Evolutionary conservation across 1,140 invertebrate species (phyloP).

Genomic region (Odontomachus brunneus): DNA sequence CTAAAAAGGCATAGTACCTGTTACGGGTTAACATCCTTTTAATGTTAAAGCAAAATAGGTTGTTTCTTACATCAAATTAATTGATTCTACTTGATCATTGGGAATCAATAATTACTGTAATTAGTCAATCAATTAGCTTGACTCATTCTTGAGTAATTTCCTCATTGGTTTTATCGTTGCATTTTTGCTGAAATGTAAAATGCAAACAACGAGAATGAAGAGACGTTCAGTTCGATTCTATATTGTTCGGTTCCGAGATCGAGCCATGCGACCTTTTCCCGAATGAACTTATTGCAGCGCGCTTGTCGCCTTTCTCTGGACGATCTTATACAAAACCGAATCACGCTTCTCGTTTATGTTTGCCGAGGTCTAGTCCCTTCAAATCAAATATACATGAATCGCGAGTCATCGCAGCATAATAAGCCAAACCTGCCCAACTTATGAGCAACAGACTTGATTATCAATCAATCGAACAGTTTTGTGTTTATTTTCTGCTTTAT

Average conservation of each 20-base stretch:
- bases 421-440: too few species aligned
- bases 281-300: neutral
- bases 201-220: neutral
- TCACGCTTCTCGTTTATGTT: constrained; percentile 25
- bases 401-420: constrained; percentile 26
- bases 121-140: too few species aligned
- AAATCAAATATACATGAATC: constrained; percentile 13
- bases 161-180: neutral
- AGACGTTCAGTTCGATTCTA: neutral
- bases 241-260: neutral
- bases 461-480: too few species aligned
- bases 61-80: too few species aligned
- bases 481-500: too few species aligned
- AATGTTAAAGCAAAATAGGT: too few species aligned
- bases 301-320: neutral
- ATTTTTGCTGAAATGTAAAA: neutral
- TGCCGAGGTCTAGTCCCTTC: constrained; percentile 8
- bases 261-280: neutral
- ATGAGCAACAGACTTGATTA: too few species aligned
- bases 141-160: too few species aligned
- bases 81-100: too few species aligned
- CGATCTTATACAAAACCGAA: constrained; percentile 16
- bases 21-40: too few species aligned
- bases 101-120: too few species aligned
- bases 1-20: too few species aligned